These are phyloP conservation scores for Balaeniceps rex DNA, from an alignment of 2,113 vertebrate species.

Conservation along the genomic window DNA sequence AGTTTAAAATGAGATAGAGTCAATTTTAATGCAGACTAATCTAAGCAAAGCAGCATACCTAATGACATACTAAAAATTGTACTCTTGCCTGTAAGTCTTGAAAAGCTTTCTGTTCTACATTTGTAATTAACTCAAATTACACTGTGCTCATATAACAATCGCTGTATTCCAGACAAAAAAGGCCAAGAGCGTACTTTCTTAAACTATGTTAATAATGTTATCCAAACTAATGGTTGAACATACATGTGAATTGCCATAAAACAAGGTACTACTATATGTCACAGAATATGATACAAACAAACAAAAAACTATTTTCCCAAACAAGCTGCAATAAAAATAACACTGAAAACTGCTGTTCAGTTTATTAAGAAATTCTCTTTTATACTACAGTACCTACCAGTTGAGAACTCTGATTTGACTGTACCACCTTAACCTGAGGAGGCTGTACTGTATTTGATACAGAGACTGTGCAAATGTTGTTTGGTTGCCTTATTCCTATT, in stretches of 20 bases:
- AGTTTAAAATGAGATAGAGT: background rate
- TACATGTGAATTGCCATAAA: background rate
- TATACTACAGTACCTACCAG: conserved; percentile 73
- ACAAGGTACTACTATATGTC: background rate
- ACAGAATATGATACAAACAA: background rate
- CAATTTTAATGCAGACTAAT: background rate
- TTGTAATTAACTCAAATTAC: background rate
- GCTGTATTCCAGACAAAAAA: background rate
- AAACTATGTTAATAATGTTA: background rate
- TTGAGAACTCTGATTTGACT: conserved; percentile 74
- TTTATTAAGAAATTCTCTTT: background rate
- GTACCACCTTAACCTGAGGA: conserved; percentile 67
- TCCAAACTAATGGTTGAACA: background rate
- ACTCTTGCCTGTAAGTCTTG: background rate
- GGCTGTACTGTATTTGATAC: conserved; percentile 60
- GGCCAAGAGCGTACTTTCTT: background rate
- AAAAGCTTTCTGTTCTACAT: background rate
- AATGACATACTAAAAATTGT: background rate
- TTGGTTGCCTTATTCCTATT: conserved; percentile 80
- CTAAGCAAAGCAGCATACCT: background rate
- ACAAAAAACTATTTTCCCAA: background rate
- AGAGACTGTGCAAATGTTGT: conserved; percentile 75
- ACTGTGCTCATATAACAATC: background rate
- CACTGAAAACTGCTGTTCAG: background rate
- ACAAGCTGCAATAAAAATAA: background rate